Base-by-base conservation (phyloP, 2,797 vertebrate species). In the Holocentrus rufus region DNA sequence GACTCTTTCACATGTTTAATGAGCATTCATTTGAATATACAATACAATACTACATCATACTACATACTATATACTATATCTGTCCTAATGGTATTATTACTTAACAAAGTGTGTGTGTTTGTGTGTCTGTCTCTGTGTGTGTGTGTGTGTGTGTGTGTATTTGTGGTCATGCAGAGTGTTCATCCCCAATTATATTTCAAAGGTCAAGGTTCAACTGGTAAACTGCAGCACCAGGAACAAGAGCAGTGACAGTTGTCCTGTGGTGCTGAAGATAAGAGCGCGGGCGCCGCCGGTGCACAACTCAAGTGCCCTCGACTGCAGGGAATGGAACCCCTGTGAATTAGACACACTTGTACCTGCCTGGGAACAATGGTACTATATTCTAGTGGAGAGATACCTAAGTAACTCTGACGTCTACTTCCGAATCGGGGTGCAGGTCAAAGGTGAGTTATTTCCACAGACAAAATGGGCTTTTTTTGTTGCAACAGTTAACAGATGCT, bases 301-400 rank as follows among this genome's bases (percentile, higher is more conserved):
- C 91, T 99, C 98, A 76, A 98, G 95, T 0, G 92, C 94, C 4
- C 87, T 95, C 72, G 95, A 96, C 93, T 99, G 98, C 91, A 91
- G 93, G 72, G 93, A 94, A 76, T 93, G 90, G 31, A 59, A 81
- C 3, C 90, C 93, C 23, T 99, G 97, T 85, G 95, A 96, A 79
- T 91, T 99, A 84, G 93, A 93, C 25, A 88, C 96, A 65, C 90
- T 93, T 0, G 88, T 96, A 62, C 96, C 98, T 17, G 95, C 95
- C 79, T 99, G 98, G 98, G 96, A 98, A 59, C 95, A 96, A 76
- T 99, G 98, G 98, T 96, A 98, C 93, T 99, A 98, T 14, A 94
- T 99, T 82, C 92, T 97, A 71, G 95, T 99, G 92, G 98, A 99
- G 92, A 93, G 93, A 79, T 94, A 95, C 73, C 92, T 94, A 0